Evolutionary conservation across 64 coral and sea anemone genomes (phyloP).

Genomic region (Hydrozoanthus tunicans): DNA sequence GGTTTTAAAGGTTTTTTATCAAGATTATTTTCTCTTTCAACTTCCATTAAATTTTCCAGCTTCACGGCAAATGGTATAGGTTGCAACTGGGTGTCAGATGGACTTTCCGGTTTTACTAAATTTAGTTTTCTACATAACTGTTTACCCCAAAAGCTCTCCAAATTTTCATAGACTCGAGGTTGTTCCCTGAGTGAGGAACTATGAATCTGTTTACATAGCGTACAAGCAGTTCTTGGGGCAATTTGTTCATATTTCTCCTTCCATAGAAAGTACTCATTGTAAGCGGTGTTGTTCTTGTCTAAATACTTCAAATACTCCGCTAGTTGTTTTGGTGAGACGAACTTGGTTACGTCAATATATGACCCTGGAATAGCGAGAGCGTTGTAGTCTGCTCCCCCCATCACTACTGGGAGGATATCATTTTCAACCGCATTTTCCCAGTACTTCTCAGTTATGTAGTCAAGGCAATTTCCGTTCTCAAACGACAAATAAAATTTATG

Average conservation of each 20-base stretch:
- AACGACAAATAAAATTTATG: constrained; percentile 74
- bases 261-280: constrained; percentile 69
- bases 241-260: constrained; percentile 47
- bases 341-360: constrained; percentile 55
- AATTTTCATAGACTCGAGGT: constrained; percentile 1
- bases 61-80: neutral
- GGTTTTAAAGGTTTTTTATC: too few relatives aligned
- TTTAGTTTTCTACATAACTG: constrained; percentile 12
- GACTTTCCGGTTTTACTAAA: neutral
- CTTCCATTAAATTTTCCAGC: neutral
- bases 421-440: constrained; percentile 61
- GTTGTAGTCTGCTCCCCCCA: constrained; percentile 64
- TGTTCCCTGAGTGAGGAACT: neutral
- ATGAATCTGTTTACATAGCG: constrained; percentile 32
- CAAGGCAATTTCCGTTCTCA: constrained; percentile 68
- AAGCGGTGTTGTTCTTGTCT: constrained; percentile 50
- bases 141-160: constrained; percentile 25
- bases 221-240: constrained; percentile 16
- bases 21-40: too few relatives aligned
- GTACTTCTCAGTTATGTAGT: constrained; percentile 84
- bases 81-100: neutral
- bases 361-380: constrained; percentile 51
- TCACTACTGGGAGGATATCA: constrained; percentile 51
- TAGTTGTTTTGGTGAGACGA: constrained; percentile 45
- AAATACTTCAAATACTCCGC: constrained; percentile 64